Evolutionary conservation across 2,888 invertebrate species (phyloP).

Genomic region (Hemistola chrysoprasaria): DNA sequence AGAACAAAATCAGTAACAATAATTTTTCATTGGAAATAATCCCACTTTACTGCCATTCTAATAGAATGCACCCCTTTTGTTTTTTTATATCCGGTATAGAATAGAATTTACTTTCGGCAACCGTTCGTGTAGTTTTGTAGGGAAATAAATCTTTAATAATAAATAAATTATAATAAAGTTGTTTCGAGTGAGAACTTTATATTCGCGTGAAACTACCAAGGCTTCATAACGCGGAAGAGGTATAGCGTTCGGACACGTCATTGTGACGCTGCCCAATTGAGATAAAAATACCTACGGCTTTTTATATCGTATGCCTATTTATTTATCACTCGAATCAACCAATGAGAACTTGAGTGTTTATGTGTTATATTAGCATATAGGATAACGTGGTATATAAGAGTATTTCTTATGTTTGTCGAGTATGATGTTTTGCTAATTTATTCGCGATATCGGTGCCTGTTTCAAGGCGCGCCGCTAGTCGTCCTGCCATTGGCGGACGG

Average conservation of each 20-base stretch:
- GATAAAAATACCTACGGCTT: conserved; percentile 24
- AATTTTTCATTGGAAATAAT: conserved; percentile 63
- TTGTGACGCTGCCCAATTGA: conserved; percentile 25
- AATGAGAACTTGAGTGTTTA: conserved; percentile 28
- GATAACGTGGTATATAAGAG: conserved; percentile 23
- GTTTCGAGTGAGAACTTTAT: conserved; percentile 62
- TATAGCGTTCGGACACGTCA: conserved; percentile 37
- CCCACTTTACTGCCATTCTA: conserved; percentile 57
- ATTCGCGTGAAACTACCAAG: conserved; percentile 60
- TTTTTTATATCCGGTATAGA: conserved; percentile 65
- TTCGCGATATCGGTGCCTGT: conserved; percentile 61
- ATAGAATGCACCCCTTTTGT: conserved; percentile 65
- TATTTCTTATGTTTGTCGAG: conserved; percentile 2
- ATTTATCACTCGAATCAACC: conserved; percentile 35
- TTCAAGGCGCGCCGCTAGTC: conserved; percentile 51
- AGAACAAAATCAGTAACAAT: conserved; percentile 36
- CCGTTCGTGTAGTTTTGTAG: conserved; percentile 7
- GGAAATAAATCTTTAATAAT: too few relatives aligned
- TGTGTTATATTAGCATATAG: conserved; percentile 29
- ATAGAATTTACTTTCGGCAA: conserved; percentile 54
- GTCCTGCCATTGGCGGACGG: conserved; percentile 63
- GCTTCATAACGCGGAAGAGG: conserved; percentile 58
- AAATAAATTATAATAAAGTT: too few relatives aligned
- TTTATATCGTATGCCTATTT: conserved; percentile 27
- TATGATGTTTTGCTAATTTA: conserved; percentile 59